These are phyloP conservation scores for Cryptocephalus moraei DNA, from an alignment of 2,888 invertebrate species.

Conservation along the genomic window DNA sequence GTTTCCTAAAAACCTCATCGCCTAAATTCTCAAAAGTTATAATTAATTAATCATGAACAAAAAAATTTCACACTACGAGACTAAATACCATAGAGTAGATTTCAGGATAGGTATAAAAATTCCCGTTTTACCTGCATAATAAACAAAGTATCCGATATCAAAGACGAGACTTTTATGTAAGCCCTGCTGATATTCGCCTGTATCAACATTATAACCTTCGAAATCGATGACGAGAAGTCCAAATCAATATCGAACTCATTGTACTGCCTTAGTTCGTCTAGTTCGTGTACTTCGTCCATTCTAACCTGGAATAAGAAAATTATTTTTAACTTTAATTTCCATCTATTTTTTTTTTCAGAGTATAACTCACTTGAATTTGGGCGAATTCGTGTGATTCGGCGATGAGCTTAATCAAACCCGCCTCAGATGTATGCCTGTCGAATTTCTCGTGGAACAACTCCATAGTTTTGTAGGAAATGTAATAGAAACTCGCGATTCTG, in stretches of 20 bases:
- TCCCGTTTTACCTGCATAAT: conserved; percentile 61
- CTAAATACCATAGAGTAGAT: too few relatives aligned
- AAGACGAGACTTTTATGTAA: conserved; percentile 69
- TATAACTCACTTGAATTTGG: conserved; percentile 59
- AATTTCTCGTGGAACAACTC: conserved; percentile 82
- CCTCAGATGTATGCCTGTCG: conserved; percentile 72
- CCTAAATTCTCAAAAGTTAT: too few relatives aligned
- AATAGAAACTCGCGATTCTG: conserved; percentile 94
- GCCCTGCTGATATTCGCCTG: conserved; percentile 82
- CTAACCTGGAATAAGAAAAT: conserved; percentile 37
- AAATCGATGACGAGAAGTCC: conserved; percentile 80
- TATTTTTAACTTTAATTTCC: not conserved
- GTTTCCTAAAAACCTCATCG: too few relatives aligned
- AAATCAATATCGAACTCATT: conserved; percentile 73
- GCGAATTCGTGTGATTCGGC: conserved; percentile 91
- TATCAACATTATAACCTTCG: conserved; percentile 91
- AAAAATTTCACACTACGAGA: too few relatives aligned
- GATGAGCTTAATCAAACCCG: conserved; percentile 81
- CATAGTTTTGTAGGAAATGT: conserved; percentile 93
- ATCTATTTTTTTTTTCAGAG: not conserved
- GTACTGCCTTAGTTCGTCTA: conserved; percentile 65
- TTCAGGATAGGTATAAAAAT: too few relatives aligned
- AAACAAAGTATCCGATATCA: conserved; percentile 82
- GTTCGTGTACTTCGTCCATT: conserved; percentile 88
- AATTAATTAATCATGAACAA: too few relatives aligned